These are phyloP conservation scores for Thymelicus acteon DNA, from an alignment of 2,888 invertebrate species.

Conservation along the genomic window DNA sequence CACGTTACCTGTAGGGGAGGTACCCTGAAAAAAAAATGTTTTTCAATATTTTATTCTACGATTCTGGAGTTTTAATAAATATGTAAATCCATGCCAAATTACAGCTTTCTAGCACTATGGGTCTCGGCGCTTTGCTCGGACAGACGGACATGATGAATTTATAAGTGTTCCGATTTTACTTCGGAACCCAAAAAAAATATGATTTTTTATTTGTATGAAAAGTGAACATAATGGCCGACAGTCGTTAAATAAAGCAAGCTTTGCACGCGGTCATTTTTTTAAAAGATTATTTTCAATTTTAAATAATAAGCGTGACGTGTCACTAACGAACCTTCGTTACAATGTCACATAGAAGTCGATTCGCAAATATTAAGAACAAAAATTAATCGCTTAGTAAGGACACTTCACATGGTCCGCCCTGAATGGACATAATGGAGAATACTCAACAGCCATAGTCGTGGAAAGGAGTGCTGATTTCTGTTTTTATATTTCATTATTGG, in stretches of 20 bases:
- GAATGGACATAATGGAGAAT: slow-evolving; percentile 79
- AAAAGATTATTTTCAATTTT: slow-evolving; percentile 16
- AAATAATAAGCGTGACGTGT: slow-evolving; percentile 22
- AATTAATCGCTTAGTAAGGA: slow-evolving; percentile 74
- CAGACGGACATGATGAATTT: no score
- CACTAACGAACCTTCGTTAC: slow-evolving; percentile 28
- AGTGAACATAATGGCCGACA: slow-evolving; percentile 1
- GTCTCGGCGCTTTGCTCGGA: no score
- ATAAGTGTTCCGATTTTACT: no score
- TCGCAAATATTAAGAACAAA: slow-evolving; percentile 51
- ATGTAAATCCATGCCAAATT: no score
- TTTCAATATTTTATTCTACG: no score
- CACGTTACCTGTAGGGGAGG: no score
- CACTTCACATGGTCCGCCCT: slow-evolving; percentile 75
- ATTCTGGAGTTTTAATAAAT: no score
- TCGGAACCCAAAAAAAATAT: no score
- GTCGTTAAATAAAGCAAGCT: slow-evolving; percentile 18
- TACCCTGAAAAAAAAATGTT: no score
- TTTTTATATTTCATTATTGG: slow-evolving; percentile 84
- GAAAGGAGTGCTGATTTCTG: slow-evolving; percentile 79
- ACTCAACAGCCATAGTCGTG: slow-evolving; percentile 69
- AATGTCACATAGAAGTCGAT: slow-evolving; percentile 39
- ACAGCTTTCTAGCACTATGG: no score
- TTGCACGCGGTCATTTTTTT: neutral
- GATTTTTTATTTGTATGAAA: no score